Percentiles rank a stretch among this genome's conserved stretches.
These are phyloP conservation scores for Drosophila micromelanica DNA, from an alignment of 1,140 invertebrate species.

Conservation along the genomic window DNA sequence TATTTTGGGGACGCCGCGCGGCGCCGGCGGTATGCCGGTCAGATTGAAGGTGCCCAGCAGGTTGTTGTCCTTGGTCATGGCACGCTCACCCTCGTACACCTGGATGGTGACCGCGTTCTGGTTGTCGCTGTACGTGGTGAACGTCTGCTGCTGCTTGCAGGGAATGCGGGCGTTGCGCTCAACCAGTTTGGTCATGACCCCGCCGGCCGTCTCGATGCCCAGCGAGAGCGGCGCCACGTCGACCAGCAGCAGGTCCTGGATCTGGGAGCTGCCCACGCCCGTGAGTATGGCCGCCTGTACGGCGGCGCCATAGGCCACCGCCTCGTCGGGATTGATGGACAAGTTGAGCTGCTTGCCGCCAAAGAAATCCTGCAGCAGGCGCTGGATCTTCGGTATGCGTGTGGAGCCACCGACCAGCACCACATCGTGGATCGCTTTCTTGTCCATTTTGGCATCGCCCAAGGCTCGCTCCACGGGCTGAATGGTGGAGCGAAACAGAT, in stretches of 20 bases:
- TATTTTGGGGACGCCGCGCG: slow-evolving; percentile 86
- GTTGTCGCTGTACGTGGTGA: slow-evolving; percentile 88
- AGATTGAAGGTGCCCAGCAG: slow-evolving; percentile 92
- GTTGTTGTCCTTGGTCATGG: slow-evolving; percentile 93
- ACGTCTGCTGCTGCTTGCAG: slow-evolving; percentile 88
- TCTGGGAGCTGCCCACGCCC: slow-evolving; percentile 88
- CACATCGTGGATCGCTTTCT: slow-evolving; percentile 88
- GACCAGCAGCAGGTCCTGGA: slow-evolving; percentile 91
- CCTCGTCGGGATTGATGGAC: slow-evolving; percentile 93
- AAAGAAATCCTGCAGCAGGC: slow-evolving; percentile 88
- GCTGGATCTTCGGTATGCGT: slow-evolving; percentile 88
- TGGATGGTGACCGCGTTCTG: slow-evolving; percentile 91
- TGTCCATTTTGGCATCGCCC: slow-evolving; percentile 91
- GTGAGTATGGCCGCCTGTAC: slow-evolving; percentile 91
- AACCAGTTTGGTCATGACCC: slow-evolving; percentile 88
- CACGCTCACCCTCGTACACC: slow-evolving; percentile 89
- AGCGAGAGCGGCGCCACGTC: slow-evolving; percentile 90
- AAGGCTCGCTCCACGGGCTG: slow-evolving; percentile 90
- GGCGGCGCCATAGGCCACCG: slow-evolving; percentile 89
- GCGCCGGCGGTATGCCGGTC: slow-evolving; percentile 90
- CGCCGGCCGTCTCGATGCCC: slow-evolving; percentile 89
- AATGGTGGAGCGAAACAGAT: slow-evolving; percentile 90
- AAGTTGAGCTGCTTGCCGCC: slow-evolving; percentile 88
- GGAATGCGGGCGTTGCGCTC: slow-evolving; percentile 90
- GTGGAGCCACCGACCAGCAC: slow-evolving; percentile 88